Base-by-base conservation (phyloP, 2,888 invertebrate species). In the Andricus quercusramuli region DNA sequence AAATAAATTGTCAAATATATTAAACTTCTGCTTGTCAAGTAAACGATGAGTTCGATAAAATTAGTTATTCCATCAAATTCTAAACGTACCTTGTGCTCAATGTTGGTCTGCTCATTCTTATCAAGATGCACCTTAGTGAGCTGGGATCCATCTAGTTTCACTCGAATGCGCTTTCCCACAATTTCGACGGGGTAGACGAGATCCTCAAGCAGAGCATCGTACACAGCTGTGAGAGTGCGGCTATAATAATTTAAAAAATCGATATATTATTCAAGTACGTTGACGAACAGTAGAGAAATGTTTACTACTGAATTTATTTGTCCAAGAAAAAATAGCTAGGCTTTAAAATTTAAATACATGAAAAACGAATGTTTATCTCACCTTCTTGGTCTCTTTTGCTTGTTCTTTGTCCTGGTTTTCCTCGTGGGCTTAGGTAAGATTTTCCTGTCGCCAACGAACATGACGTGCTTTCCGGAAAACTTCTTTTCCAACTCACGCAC, bases 401-500 rank as follows among this genome's bases (percentile, higher is more conserved):
- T 96, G 89, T 94, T 94, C 90, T 95, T 95, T 82, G 93, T 94
- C 84, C 95, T 97, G 0, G 98, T 98, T 94, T 99, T 99, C 91
- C 99, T 96, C 84, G 98, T 98, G 79, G 99, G 99, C 93, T 99
- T 99, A 85, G 99, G 98, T 88, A 99, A 95, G 92, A 99, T 99
- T 93, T 98, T 98, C 90, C 99, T 96, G 94, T 99, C 97, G 65
- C 99, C 99, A 90, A 99, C 96, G 92, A 99, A 98, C 87, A 99
- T 98, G 17, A 99, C 99, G 93, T 99, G 99, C 93, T 98, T 99
- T 85, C 99, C 99, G 90, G 98, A 98, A 94, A 99, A 99, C 93
- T 99, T 99, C 96, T 99, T 99, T 93, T 99, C 99, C 91, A 99
- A 94, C 93, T 99, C 99, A 89, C 99, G 96, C 68, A 99, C 99